Conservation (phyloP, 1,140 invertebrate genomes). For the Solenopsis fugax region DNA sequence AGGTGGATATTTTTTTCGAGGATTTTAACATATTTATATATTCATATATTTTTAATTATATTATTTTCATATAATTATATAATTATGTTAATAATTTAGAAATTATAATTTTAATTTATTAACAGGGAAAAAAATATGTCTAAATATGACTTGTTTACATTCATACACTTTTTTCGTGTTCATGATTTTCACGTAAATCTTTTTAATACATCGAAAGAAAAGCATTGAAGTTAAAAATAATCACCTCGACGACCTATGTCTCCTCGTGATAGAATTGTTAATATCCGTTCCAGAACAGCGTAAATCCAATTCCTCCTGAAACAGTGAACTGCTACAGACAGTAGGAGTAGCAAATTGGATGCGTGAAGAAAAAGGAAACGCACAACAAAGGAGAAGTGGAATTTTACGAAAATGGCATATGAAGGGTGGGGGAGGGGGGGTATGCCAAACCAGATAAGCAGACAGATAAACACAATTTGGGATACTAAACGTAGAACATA, state of each 20-base stretch:
- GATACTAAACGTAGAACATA: constrained; percentile 68
- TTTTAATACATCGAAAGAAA: background rate
- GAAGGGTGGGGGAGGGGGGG: no score
- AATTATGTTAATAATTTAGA: background rate
- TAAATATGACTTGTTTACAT: background rate
- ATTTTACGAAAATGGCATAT: background rate
- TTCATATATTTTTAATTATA: background rate
- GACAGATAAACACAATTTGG: constrained; percentile 64
- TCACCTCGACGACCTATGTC: constrained; percentile 83
- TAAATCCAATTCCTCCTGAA: constrained; percentile 84
- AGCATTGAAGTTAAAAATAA: constrained; percentile 63
- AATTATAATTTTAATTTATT: background rate
- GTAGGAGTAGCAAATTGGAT: constrained; percentile 69
- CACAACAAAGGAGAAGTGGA: background rate
- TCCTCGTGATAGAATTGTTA: constrained; percentile 80
- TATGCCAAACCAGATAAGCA: background rate
- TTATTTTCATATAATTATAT: background rate
- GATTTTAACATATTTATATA: background rate
- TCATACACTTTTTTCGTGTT: background rate
- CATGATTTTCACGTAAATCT: background rate
- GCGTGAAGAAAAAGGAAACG: background rate
- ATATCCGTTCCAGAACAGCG: constrained; percentile 82
- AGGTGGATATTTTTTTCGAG: background rate
- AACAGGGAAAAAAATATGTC: background rate
- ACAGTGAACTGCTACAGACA: constrained; percentile 84